Conservation (phyloP, 1,140 invertebrate species). For the Metaphire vulgaris region DNA sequence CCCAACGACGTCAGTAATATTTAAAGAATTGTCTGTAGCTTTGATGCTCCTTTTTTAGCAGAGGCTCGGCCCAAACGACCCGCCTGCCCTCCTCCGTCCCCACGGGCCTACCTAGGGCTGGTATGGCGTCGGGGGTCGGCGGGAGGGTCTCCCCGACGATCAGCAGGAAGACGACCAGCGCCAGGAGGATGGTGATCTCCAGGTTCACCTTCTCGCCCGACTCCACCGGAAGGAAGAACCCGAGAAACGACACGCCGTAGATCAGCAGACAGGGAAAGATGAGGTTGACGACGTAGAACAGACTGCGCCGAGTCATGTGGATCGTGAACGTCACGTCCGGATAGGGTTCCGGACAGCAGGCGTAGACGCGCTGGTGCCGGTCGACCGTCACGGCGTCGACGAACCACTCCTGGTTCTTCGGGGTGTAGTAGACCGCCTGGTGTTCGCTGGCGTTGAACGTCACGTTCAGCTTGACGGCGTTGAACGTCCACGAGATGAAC, state of each 20-base stretch:
- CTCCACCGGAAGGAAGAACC: constrained; percentile 69
- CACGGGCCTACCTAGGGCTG: constrained; percentile 49
- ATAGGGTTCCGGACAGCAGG: constrained; percentile 63
- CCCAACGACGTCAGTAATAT: too few relatives aligned
- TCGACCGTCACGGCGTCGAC: constrained; percentile 24
- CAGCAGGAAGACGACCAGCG: constrained; percentile 50
- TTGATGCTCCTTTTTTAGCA: too few relatives aligned
- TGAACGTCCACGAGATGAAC: constrained; percentile 33
- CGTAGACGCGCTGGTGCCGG: constrained; percentile 23
- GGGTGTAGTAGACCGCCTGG: constrained; percentile 30
- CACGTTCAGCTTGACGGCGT: constrained; percentile 28
- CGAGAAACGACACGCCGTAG: constrained; percentile 60
- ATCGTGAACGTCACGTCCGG: constrained; percentile 95
- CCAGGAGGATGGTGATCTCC: constrained; percentile 57
- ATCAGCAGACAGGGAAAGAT: constrained; percentile 37
- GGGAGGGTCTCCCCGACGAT: constrained; percentile 89
- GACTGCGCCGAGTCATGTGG: constrained; percentile 85
- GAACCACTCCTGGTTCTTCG: constrained; percentile 34
- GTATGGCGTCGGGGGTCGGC: constrained; percentile 79
- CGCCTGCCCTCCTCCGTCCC: too few relatives aligned
- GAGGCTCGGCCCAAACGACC: too few relatives aligned
- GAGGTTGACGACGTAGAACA: constrained; percentile 72
- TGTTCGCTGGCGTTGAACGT: constrained; percentile 23
- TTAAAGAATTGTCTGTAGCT: too few relatives aligned
- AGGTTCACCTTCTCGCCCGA: constrained; percentile 73